Evolutionary conservation across 2,888 invertebrate species (phyloP).

Genomic region (Tachina lurida): DNA sequence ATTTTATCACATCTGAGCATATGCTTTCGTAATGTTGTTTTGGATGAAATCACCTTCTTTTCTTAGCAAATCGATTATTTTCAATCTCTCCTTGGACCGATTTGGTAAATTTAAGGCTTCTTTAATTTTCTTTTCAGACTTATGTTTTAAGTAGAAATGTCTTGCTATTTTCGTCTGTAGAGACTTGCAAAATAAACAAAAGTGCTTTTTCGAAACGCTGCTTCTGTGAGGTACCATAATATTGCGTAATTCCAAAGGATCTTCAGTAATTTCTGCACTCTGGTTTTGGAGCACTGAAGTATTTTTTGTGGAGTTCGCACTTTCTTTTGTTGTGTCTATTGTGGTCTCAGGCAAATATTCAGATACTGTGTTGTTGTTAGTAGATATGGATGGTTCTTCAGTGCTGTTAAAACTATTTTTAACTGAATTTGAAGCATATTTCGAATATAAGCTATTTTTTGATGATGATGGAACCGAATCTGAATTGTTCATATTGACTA

Average conservation of each 20-base stretch:
- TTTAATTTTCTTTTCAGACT: background rate
- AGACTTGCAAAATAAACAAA: constrained; percentile 1
- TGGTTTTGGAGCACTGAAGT: background rate
- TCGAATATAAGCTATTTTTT: background rate
- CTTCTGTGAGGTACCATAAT: background rate
- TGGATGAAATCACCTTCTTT: constrained; percentile 4
- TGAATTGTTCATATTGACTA: too few relatives aligned
- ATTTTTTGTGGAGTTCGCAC: background rate
- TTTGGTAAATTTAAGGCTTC: background rate
- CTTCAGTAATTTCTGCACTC: background rate
- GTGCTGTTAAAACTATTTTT: too few relatives aligned
- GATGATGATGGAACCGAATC: too few relatives aligned
- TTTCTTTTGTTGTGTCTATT: background rate
- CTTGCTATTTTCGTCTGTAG: constrained; percentile 5
- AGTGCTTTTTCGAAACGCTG: background rate
- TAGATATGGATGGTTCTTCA: background rate
- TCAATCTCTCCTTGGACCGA: background rate
- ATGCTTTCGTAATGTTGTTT: background rate
- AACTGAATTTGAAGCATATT: too few relatives aligned
- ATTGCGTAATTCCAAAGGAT: background rate
- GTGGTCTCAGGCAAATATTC: constrained; percentile 7
- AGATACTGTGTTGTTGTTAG: background rate
- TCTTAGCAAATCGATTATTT: background rate
- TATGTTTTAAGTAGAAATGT: constrained; percentile 1
- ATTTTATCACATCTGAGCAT: background rate